phyloP scores from a whole-genome alignment of 2,888 invertebrate genomes.

The Mesorhabditis sp. region DNA sequence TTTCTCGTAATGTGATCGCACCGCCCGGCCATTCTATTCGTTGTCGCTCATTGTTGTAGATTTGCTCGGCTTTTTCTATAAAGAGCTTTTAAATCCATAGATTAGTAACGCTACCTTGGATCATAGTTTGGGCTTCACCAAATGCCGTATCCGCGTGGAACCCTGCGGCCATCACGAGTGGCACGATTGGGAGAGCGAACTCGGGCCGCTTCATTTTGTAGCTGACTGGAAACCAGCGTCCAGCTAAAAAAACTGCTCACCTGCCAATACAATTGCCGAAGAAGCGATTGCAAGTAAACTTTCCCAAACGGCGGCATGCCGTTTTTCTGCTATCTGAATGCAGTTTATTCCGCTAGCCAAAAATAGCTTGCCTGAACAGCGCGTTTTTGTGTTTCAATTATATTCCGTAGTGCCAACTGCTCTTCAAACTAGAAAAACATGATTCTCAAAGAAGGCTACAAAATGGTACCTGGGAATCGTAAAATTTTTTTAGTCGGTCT shows the following conservation, averaged over 20 bases:
- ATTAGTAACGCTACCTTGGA: background rate
- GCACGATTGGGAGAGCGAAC: background rate
- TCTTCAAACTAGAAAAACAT: background rate
- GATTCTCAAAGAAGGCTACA: background rate
- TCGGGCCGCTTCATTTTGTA: background rate
- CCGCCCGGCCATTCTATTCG: background rate
- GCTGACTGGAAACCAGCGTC: background rate
- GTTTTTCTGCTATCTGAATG: too few species aligned
- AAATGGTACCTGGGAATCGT: background rate
- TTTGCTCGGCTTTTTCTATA: background rate
- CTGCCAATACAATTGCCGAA: background rate
- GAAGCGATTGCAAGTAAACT: background rate
- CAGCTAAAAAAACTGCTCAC: background rate
- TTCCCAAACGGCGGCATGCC: background rate
- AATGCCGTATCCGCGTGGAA: background rate
- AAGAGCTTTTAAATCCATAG: background rate
- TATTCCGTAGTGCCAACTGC: background rate
- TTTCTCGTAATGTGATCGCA: background rate
- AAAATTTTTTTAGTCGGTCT: background rate
- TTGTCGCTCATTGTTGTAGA: background rate
- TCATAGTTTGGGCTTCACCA: background rate
- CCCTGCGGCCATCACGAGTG: background rate
- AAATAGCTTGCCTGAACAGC: background rate
- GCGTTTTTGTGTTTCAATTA: slow-evolving; percentile 1
- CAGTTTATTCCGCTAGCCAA: too few species aligned